Evolutionary conservation across 2,888 invertebrate genomes (phyloP), one percentile per base, ranked within the genome.

Genomic region (Zele albiditarsus): DNA sequence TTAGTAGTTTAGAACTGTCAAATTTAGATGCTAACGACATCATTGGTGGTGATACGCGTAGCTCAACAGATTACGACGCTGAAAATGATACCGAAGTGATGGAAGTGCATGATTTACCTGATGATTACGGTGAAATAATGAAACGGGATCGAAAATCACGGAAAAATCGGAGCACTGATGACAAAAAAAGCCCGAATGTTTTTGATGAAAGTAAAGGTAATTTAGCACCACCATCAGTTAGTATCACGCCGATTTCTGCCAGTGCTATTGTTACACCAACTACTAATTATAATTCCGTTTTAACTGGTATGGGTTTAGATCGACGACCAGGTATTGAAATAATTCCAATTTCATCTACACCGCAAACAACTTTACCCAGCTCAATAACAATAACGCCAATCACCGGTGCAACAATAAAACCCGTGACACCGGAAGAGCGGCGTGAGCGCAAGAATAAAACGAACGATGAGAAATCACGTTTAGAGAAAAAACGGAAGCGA

Each of bases 361-460:
- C 93, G 0, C 92, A 93, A 5, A 91, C 94, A 8, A 91, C 92
- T 5, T 88, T 95, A 33, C 94, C 95, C 12, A 95, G 95, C 84
- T 95, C 96, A 0, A 95, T 96, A 75, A 96, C 96, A 0, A 96
- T 97, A 73, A 97, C 96, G 0, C 95, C 96, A 3, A 96, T 96
- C 57, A 84, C 90, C 12, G 87, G 85, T 20, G 91, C 93, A 0
- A 90, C 91, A 2, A 90, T 92, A 8, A 93, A 92, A 68, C 81
- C 78, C 20, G 74, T 81, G 72, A 84, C 78, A 84, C 89, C 73
- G 86, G 90, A 85, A 80, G 89, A 84, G 77, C 87, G 86, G 25
- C 88, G 89, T 65, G 90, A 91, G 69, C 88, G 90, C 69, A 91
- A 91, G 80, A 90, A 89, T 75, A 86, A 86, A 42, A 77, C 74